Conservation (phyloP, 2,797 vertebrate species). For the Myotis pilosus region DNA sequence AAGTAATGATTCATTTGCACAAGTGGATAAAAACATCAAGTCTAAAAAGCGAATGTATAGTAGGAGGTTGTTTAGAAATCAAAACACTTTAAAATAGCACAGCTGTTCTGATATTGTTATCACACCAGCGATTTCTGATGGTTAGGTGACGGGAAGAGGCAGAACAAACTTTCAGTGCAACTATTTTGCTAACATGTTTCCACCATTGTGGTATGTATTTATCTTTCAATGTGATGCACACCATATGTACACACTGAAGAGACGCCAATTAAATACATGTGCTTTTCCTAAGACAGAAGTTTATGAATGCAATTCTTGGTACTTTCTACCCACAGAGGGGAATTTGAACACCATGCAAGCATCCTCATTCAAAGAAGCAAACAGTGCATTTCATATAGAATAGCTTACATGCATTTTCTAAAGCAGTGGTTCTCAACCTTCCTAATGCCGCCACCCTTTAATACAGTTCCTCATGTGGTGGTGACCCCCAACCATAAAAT, state of each 20-base stretch:
- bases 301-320: constrained; percentile 23
- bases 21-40: constrained; percentile 51
- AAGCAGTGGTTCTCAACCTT: background rate
- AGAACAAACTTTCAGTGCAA: background rate
- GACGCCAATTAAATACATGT: constrained; percentile 18
- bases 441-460: no score
- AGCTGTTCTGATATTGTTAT: constrained; percentile 54
- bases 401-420: background rate
- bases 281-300: constrained; percentile 33
- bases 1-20: constrained; percentile 65
- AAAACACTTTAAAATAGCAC: constrained; percentile 60
- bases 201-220: constrained; percentile 26
- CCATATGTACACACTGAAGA: constrained; percentile 58
- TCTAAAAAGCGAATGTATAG: constrained; percentile 44
- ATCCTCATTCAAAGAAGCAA: background rate
- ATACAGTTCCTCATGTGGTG: no score
- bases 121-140: constrained; percentile 45
- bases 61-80: constrained; percentile 51
- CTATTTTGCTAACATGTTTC: constrained; percentile 47
- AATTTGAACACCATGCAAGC: background rate
- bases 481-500: no score
- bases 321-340: background rate
- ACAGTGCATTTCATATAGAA: background rate
- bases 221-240: constrained; percentile 50
- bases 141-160: constrained; percentile 37